These are phyloP conservation scores for Argyra leucocephala DNA, from an alignment of 2,888 invertebrate species.

Conservation along the genomic window DNA sequence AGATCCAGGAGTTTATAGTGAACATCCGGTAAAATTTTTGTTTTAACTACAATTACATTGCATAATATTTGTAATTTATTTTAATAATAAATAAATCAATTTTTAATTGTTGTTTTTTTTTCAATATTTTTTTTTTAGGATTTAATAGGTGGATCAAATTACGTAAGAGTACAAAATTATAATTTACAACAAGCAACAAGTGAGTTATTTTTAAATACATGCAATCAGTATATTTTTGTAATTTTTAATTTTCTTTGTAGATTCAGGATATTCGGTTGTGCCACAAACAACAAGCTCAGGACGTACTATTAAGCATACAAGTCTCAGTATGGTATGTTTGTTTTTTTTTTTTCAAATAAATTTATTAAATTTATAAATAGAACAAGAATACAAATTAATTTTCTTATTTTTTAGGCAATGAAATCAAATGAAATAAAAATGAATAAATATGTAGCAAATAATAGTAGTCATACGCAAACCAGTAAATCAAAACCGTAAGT, in stretches of 20 bases:
- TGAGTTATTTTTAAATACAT: constrained; percentile 25
- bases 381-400: neutral
- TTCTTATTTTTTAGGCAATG: constrained; percentile 17
- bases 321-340: neutral
- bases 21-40: constrained; percentile 15
- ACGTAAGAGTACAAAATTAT: constrained; percentile 36
- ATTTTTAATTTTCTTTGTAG: constrained; percentile 26
- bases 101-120: constrained; percentile 7
- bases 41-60: no score
- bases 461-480: constrained; percentile 33
- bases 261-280: constrained; percentile 34
- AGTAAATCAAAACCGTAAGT: constrained; percentile 42
- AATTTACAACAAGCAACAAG: constrained; percentile 36
- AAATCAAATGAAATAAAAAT: constrained; percentile 27
- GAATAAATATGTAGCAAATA: constrained; percentile 35
- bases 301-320: constrained; percentile 8
- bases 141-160: constrained; percentile 36
- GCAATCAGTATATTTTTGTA: neutral
- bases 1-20: constrained; percentile 16
- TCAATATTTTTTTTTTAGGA: constrained; percentile 26
- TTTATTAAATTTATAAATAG: neutral
- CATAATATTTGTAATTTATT: neutral
- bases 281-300: constrained; percentile 13
- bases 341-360: no score
- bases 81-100: neutral